A percentile compares a stretch with the other conserved stretches of the same genome.
Conservation (phyloP, 2,888 invertebrate species). For the Cremastinae sp. region DNA sequence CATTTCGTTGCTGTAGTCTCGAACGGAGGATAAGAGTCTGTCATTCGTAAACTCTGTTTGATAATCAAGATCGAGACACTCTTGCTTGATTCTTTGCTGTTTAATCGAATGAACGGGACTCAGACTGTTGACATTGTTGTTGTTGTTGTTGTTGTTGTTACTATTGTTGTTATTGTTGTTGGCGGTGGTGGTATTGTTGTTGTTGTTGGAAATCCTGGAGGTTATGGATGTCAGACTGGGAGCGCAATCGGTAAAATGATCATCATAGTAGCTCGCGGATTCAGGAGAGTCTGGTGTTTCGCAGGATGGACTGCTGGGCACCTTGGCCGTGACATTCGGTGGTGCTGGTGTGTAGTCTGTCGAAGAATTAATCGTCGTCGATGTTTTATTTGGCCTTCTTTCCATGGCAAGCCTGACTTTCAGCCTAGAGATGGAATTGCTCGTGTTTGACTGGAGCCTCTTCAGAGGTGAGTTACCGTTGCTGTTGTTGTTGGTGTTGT, state of each 20-base stretch:
- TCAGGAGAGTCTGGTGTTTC: conserved; percentile 93
- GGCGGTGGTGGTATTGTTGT: conserved; percentile 31
- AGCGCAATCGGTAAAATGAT: conserved; percentile 80
- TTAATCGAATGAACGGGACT: conserved; percentile 65
- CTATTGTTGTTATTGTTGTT: conserved; percentile 42
- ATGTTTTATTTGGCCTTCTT: conserved; percentile 72
- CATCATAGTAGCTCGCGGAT: conserved; percentile 91
- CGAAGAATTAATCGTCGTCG: conserved; percentile 59
- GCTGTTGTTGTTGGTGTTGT: conserved; percentile 80
- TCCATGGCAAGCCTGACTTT: conserved; percentile 84
- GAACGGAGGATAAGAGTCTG: conserved; percentile 69
- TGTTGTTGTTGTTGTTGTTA: conserved; percentile 39
- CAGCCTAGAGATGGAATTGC: conserved; percentile 80
- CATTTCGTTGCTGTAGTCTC: conserved; percentile 58
- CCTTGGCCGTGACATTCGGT: conserved; percentile 86
- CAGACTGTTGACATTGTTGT: conserved; percentile 30
- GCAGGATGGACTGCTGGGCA: conserved; percentile 86
- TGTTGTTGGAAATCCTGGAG: conserved; percentile 62
- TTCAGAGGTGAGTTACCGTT: conserved; percentile 78
- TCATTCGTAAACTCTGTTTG: conserved; percentile 70
- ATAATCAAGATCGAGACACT: conserved; percentile 66
- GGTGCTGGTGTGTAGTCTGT: conserved; percentile 82
- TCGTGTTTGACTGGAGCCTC: conserved; percentile 76
- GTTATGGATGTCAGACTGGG: conserved; percentile 26
- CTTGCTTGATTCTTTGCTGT: conserved; percentile 62